phyloP scores from a whole-genome alignment of 2,113 vertebrate genomes.

The Pseudorasbora parva region DNA sequence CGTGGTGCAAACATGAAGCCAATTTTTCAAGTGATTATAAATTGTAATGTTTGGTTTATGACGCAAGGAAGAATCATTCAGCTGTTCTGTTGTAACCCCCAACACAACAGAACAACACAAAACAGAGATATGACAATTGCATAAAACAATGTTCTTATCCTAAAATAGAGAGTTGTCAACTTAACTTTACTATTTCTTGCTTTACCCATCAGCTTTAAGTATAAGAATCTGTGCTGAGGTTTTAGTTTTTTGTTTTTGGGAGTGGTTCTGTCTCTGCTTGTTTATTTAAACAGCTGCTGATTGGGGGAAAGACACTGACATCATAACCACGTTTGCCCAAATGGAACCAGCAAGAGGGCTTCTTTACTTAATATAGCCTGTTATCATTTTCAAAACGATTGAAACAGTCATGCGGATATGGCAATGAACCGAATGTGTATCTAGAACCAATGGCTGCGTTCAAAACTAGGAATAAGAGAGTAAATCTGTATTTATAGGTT shows the following conservation, averaged over 20 bases:
- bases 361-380: background rate
- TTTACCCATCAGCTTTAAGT: background rate
- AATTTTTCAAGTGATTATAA: background rate
- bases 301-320: constrained; percentile 22
- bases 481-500: background rate
- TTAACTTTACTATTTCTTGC: background rate
- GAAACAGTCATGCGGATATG: background rate
- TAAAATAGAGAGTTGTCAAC: constrained; percentile 18
- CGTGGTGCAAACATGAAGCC: background rate
- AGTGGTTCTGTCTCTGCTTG: constrained; percentile 22
- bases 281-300: constrained; percentile 41
- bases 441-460: background rate
- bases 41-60: constrained; percentile 21
- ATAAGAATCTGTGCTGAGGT: background rate
- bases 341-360: background rate
- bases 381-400: background rate
- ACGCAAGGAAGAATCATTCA: background rate
- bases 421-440: background rate
- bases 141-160: background rate
- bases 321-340: constrained; percentile 23
- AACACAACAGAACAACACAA: background rate
- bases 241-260: background rate
- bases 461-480: background rate
- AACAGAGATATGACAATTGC: background rate
- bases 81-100: background rate